Percentiles rank a stretch among this genome's conserved stretches.
Evolutionary conservation across 2,797 vertebrate genomes (phyloP).

Genomic region (Crocodylus rhombifer): DNA sequence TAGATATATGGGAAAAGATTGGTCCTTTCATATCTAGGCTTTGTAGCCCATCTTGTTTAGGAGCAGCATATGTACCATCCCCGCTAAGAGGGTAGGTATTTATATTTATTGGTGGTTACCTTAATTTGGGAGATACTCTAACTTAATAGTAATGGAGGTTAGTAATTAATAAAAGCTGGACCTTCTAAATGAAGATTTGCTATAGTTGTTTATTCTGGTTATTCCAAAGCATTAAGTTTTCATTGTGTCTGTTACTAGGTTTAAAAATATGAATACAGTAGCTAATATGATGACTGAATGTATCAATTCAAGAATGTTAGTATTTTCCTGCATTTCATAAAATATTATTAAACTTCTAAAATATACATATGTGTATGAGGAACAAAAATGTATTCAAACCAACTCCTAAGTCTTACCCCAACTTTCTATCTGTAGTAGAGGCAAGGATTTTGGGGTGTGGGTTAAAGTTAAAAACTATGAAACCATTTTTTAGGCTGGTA

Average conservation of each 20-base stretch:
- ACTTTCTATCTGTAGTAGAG: not conserved
- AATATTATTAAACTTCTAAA: not conserved
- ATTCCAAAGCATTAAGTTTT: not conserved
- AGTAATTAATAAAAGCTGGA: not conserved
- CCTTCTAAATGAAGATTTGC: not conserved
- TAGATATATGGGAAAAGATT: not conserved
- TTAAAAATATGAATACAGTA: not conserved
- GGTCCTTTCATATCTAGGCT: not conserved
- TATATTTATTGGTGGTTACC: not conserved
- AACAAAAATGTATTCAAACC: not conserved
- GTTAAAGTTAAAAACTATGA: not conserved
- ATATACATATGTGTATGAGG: not conserved
- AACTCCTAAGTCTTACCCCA: not conserved
- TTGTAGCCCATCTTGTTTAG: not conserved
- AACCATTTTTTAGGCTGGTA: not conserved
- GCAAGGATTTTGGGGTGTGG: not conserved
- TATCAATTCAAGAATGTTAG: not conserved
- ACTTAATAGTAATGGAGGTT: not conserved
- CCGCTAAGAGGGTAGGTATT: not conserved
- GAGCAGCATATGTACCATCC: no score
- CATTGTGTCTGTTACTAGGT: not conserved
- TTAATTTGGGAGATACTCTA: not conserved
- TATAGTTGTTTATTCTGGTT: not conserved
- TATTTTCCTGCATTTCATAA: not conserved
- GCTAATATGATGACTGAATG: not conserved